Evolutionary conservation across 1,140 invertebrate species (phyloP).

Genomic region (Leptinotarsa texana): DNA sequence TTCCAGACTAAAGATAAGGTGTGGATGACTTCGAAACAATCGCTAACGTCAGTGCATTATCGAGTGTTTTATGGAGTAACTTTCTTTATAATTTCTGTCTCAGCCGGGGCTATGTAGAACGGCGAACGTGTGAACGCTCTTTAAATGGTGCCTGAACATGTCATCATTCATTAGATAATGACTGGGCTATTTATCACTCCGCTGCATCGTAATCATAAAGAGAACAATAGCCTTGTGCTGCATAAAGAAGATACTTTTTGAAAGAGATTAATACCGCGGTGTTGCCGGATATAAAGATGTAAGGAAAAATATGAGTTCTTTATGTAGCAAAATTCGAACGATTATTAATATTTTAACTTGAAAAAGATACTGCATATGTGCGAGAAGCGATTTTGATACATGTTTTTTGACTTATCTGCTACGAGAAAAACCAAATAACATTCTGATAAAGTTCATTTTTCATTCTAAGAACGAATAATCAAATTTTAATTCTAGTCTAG

Average conservation of each 20-base stretch:
- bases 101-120: neutral
- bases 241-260: conserved; percentile 1
- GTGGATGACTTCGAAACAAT: neutral
- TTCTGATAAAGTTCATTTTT: no score
- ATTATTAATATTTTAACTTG: no score
- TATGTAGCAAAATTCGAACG: no score
- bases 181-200: conserved; percentile 7
- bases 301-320: no score
- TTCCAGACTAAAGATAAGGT: neutral
- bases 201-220: neutral
- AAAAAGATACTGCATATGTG: no score
- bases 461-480: no score
- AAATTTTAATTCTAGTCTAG: no score
- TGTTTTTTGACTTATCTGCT: no score
- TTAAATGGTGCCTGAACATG: conserved; percentile 6
- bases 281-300: neutral
- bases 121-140: neutral
- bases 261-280: neutral
- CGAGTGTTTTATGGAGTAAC: neutral
- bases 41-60: neutral
- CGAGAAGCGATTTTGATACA: no score
- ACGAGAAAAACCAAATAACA: no score
- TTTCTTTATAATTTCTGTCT: conserved; percentile 1
- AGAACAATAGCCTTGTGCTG: conserved; percentile 7
- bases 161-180: conserved; percentile 8